A percentile compares a stretch with the other conserved stretches of the same genome.
These are phyloP conservation scores for Eristalinus sepulchralis DNA, from an alignment of 2,888 invertebrate genomes.

Conservation along the genomic window DNA sequence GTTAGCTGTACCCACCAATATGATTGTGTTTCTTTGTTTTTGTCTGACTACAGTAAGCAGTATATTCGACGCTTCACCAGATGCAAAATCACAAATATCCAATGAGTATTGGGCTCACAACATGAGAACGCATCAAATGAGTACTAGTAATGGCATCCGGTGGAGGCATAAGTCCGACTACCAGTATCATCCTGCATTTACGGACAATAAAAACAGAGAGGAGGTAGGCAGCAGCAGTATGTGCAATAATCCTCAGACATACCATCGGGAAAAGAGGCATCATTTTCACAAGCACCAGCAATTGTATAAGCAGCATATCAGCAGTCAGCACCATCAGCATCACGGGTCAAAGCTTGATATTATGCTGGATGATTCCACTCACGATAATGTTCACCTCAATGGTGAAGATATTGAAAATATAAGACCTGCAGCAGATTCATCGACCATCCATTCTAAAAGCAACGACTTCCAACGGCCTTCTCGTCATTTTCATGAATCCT, in stretches of 20 bases:
- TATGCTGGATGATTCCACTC: slow-evolving; percentile 4
- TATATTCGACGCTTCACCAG: slow-evolving; percentile 33
- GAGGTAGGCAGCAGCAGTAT: slow-evolving; percentile 7
- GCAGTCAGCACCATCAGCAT: slow-evolving; percentile 1
- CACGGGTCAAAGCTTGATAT: background rate
- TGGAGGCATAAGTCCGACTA: slow-evolving; percentile 46
- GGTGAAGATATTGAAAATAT: slow-evolving; percentile 1
- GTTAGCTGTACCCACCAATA: slow-evolving; percentile 8
- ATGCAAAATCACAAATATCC: slow-evolving; percentile 10
- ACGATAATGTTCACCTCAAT: background rate
- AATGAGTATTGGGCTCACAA: slow-evolving; percentile 34
- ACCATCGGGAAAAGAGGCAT: slow-evolving; percentile 57
- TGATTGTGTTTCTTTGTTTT: slow-evolving; percentile 49
- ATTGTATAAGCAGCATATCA: slow-evolving; percentile 14
- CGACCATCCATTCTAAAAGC: slow-evolving; percentile 11
- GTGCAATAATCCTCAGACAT: slow-evolving; percentile 28
- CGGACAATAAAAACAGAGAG: slow-evolving; percentile 42
- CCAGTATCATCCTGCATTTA: slow-evolving; percentile 44
- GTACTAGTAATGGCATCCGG: background rate
- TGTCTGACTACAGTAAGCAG: slow-evolving; percentile 39
- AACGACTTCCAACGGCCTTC: slow-evolving; percentile 20
- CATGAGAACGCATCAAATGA: slow-evolving; percentile 34
- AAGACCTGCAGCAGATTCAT: slow-evolving; percentile 17
- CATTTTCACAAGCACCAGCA: slow-evolving; percentile 51
- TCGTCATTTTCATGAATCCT: slow-evolving; percentile 18